Base-by-base conservation (phyloP, 1,140 invertebrate genomes). In the Pemphigus obesinymphae region DNA sequence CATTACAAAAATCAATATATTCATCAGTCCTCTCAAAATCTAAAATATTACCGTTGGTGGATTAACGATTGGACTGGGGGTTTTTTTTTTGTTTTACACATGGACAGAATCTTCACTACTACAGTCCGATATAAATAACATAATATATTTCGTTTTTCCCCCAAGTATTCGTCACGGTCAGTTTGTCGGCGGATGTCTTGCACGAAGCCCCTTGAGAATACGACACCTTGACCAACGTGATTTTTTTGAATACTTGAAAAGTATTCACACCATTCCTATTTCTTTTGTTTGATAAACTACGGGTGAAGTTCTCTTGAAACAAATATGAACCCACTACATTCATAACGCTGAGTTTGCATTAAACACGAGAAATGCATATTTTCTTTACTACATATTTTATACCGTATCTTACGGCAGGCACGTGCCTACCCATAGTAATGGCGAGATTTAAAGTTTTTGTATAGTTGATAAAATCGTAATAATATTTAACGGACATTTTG, bases 351-450 rank as follows among this genome's bases (percentile, higher is more conserved):
- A 45, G 68, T 26, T n/a, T n/a, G n/a, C n/a, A n/a, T n/a, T 10
- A n/a, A 45, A 15, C 23, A 29, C 23, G 40, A 26, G 17, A n/a
- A n/a, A 2, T 15, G 7, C 3, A 8, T 5, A 7, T 17, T 6
- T 37, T 68, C 11, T 6, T 37, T 68, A 68, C 43, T 58, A 20
- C 34, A 11, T 78, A 58, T 76, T n/a, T 58, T n/a, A n/a, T n/a
- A n/a, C 50, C 0, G 17, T 78, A 1, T 29, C 31, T 37, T 66
- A 63, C 2, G 15, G 17, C 5, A 15, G 20, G 50, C 17, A 76
- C 73, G 73, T 76, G 73, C 20, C 48, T 40, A n/a, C 58, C 31
- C 73, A 76, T 76, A 76, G 40, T 40, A 53, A 76, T 76, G 37
- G 2, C 23, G 66, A 43, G 37, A 23, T 43, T 43, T 70, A 5